These are phyloP conservation scores for Smittia sp. DNA, from an alignment of 2,888 invertebrate genomes.

Conservation along the genomic window DNA sequence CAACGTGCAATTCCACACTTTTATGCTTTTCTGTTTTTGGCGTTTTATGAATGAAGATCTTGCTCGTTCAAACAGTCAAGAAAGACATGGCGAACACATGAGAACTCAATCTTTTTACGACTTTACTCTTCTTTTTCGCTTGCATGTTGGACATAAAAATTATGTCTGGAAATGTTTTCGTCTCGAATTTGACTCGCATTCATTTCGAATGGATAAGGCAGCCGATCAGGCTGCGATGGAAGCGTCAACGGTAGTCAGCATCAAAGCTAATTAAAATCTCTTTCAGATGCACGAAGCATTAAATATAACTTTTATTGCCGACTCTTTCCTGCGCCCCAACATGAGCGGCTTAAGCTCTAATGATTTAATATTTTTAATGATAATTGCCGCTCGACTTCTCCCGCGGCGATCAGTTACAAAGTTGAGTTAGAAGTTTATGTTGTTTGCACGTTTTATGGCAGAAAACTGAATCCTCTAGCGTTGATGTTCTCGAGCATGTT, in stretches of 20 bases:
- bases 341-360: not conserved
- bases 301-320: slow-evolving; percentile 20
- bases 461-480: not conserved
- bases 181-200: not conserved
- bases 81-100: no score
- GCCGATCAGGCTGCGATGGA: not conserved
- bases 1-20: slow-evolving; percentile 1
- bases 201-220: not conserved
- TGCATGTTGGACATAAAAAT: not conserved
- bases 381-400: not conserved
- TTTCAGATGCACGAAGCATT: slow-evolving; percentile 30
- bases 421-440: slow-evolving; percentile 6
- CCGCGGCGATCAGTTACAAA: not conserved
- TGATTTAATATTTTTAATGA: slow-evolving; percentile 21
- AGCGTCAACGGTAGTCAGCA: slow-evolving; percentile 27
- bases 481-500: slow-evolving; percentile 4
- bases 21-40: not conserved
- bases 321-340: not conserved
- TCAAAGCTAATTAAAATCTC: slow-evolving; percentile 38
- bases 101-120: no score
- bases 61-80: not conserved
- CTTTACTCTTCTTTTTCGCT: not conserved
- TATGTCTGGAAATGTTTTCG: slow-evolving; percentile 9
- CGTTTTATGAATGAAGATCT: slow-evolving; percentile 4
- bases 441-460: not conserved